These are phyloP conservation scores for Scolopax bukidnonensis DNA, from an alignment of 2,797 vertebrate genomes.

Conservation along the genomic window DNA sequence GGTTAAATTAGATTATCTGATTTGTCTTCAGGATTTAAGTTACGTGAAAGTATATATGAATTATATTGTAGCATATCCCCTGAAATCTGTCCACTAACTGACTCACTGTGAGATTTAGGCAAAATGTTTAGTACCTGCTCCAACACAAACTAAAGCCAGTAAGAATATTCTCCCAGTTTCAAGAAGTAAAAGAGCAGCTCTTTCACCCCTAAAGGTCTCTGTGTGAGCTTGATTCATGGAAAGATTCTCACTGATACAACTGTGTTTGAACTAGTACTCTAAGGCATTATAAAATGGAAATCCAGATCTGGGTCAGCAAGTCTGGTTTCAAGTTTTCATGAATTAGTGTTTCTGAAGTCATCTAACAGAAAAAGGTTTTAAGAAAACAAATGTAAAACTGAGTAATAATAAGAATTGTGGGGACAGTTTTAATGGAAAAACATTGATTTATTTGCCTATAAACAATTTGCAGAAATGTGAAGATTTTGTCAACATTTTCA, in stretches of 20 bases:
- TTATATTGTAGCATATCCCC: background rate
- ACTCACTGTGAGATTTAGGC: background rate
- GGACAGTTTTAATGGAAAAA: background rate
- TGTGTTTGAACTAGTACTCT: background rate
- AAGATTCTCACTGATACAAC: background rate
- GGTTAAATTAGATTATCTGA: background rate
- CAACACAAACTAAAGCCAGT: background rate
- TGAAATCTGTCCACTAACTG: background rate
- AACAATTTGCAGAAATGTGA: background rate
- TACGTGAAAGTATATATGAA: background rate
- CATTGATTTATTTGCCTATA: background rate
- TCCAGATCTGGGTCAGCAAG: background rate
- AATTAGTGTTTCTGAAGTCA: background rate
- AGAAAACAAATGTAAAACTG: slow-evolving; percentile 3
- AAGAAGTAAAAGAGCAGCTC: background rate
- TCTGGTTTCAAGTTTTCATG: background rate
- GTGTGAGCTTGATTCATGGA: background rate
- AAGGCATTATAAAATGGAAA: slow-evolving; percentile 10
- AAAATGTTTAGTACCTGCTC: background rate
- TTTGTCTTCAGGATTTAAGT: background rate
- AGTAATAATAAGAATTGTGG: background rate
- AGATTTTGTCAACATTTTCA: slow-evolving; percentile 9
- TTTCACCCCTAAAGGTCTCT: background rate
- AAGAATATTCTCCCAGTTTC: background rate
- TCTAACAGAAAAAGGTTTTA: background rate